Evolutionary conservation across 2,113 vertebrate species (phyloP).

Genomic region (Sebastes fasciatus): DNA sequence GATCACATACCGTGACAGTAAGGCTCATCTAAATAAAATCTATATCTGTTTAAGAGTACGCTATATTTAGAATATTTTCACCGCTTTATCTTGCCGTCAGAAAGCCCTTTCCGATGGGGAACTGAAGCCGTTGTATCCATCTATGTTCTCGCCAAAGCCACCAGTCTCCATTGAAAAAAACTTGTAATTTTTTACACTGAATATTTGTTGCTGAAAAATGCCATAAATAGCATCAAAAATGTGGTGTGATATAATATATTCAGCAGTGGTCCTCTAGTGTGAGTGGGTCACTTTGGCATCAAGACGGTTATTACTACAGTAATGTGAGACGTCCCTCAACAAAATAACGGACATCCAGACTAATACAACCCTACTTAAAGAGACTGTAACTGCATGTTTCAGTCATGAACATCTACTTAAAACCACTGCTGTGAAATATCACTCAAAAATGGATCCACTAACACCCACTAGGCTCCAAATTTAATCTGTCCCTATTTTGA

Average conservation of each 20-base stretch:
- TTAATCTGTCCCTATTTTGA: slow-evolving; percentile 22
- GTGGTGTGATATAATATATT: background rate
- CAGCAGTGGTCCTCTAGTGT: background rate
- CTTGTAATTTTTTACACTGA: too few relatives aligned
- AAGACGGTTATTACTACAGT: background rate
- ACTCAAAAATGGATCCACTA: background rate
- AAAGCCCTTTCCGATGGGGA: too few relatives aligned
- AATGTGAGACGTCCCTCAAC: background rate
- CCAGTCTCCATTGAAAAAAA: too few relatives aligned
- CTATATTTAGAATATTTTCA: too few relatives aligned
- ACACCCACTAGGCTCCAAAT: slow-evolving; percentile 4
- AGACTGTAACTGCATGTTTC: background rate
- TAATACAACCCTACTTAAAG: background rate
- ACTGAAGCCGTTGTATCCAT: too few relatives aligned
- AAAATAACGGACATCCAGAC: background rate
- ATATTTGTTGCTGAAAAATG: background rate
- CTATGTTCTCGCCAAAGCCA: too few relatives aligned
- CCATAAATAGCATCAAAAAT: background rate
- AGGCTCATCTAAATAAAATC: too few relatives aligned
- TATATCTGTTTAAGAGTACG: too few relatives aligned
- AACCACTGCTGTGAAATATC: background rate
- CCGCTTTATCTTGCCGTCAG: too few relatives aligned
- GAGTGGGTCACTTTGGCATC: slow-evolving; percentile 2
- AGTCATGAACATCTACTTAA: background rate
- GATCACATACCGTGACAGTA: background rate